A percentile compares a stretch with the other conserved stretches of the same genome.
Conservation (phyloP, 2,888 invertebrate genomes). For the Thecocarcelia acutangulata region DNA sequence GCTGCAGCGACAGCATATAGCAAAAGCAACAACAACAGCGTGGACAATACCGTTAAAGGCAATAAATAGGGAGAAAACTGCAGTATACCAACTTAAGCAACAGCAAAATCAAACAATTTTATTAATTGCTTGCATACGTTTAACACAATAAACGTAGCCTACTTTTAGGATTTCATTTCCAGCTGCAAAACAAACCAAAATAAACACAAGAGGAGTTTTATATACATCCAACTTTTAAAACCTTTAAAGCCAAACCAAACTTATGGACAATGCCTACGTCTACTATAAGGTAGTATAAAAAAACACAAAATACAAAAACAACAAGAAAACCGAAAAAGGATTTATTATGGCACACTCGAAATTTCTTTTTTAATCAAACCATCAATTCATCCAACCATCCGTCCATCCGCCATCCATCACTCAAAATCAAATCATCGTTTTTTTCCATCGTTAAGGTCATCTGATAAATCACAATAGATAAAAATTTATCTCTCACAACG, state of each 20-base stretch:
- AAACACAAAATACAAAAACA: slow-evolving; percentile 25
- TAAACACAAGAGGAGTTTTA: not conserved
- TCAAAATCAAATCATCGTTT: slow-evolving; percentile 16
- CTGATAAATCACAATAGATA: slow-evolving; percentile 5
- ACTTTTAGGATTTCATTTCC: slow-evolving; percentile 40
- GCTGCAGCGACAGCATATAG: slow-evolving; percentile 16
- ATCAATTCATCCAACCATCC: slow-evolving; percentile 3
- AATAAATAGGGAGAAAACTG: slow-evolving; percentile 23
- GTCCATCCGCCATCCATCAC: slow-evolving; percentile 7
- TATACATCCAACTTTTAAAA: not conserved
- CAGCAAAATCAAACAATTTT: slow-evolving; percentile 3
- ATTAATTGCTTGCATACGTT: slow-evolving; percentile 15
- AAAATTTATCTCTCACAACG: slow-evolving; percentile 18
- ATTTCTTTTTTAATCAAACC: slow-evolving; percentile 4
- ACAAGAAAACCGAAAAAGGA: not conserved
- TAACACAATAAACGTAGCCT: not conserved
- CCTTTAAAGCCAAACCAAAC: slow-evolving; percentile 71
- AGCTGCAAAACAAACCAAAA: slow-evolving; percentile 19
- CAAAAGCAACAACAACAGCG: not conserved
- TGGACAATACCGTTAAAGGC: not conserved
- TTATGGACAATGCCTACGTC: slow-evolving; percentile 82
- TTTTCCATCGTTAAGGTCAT: slow-evolving; percentile 41
- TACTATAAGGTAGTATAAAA: slow-evolving; percentile 79
- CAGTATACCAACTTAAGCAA: slow-evolving; percentile 1
- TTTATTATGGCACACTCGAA: slow-evolving; percentile 20